These are phyloP conservation scores for Xestia ashworthii DNA, from an alignment of 2,888 invertebrate genomes.

Conservation along the genomic window DNA sequence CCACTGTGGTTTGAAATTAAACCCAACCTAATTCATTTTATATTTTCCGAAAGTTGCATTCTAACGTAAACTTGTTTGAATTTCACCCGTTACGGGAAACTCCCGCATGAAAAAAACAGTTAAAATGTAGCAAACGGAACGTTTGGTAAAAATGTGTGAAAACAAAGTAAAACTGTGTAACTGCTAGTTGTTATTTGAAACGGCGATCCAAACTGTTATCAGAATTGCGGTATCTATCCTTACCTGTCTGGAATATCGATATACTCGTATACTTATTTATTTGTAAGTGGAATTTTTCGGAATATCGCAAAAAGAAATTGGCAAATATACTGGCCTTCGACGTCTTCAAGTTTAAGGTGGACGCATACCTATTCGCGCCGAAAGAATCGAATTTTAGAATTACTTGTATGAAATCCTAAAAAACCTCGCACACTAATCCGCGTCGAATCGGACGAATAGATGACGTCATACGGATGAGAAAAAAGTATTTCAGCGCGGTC, in stretches of 20 bases:
- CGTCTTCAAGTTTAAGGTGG: background rate
- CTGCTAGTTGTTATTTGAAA: conserved; percentile 25
- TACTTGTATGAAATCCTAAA: too few species aligned
- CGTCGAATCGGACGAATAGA: too few species aligned
- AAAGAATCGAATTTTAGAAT: too few species aligned
- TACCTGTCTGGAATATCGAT: conserved; percentile 21
- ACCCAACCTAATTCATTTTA: conserved; percentile 36
- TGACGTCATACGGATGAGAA: too few species aligned
- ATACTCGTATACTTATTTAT: conserved; percentile 1
- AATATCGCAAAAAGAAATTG: background rate
- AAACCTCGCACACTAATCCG: too few species aligned
- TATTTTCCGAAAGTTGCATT: conserved; percentile 44
- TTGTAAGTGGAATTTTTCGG: background rate
- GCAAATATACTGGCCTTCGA: background rate
- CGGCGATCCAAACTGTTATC: conserved; percentile 41
- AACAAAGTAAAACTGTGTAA: conserved; percentile 26
- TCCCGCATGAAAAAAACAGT: conserved; percentile 19
- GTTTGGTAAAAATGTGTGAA: conserved; percentile 24
- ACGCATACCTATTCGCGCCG: too few species aligned
- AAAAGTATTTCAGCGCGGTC: too few species aligned
- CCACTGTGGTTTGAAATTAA: conserved; percentile 28
- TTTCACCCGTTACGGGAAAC: conserved; percentile 9
- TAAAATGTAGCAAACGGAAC: conserved; percentile 11
- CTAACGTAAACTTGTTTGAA: conserved; percentile 33
- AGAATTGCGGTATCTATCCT: conserved; percentile 36